A percentile compares a stretch with the other conserved stretches of the same genome.
Conservation (phyloP, 1,140 invertebrate species). For the Leptinotarsa undecemlineata region DNA sequence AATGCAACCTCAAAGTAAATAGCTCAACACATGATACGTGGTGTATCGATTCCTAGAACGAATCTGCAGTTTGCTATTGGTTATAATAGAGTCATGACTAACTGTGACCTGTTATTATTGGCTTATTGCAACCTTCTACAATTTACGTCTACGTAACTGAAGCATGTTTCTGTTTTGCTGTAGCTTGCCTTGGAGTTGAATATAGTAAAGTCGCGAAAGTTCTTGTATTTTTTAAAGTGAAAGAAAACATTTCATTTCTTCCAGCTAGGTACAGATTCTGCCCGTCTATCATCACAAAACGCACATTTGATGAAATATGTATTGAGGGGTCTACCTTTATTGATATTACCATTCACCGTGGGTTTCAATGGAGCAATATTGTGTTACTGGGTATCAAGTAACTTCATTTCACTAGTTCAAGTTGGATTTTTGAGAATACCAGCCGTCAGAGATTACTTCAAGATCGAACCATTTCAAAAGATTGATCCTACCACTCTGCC, state of each 20-base stretch:
- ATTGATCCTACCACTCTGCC: conserved; percentile 64
- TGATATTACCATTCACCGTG: conserved; percentile 84
- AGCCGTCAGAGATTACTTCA: conserved; percentile 73
- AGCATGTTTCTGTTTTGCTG: no score
- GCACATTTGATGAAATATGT: conserved; percentile 74
- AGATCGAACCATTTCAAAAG: conserved; percentile 70
- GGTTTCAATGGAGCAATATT: conserved; percentile 89
- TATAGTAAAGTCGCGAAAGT: no score
- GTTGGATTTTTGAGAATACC: conserved; percentile 78
- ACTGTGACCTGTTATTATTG: no score
- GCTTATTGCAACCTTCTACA: no score
- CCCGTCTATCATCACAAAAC: conserved; percentile 64
- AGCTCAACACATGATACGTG: no score
- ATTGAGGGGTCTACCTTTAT: conserved; percentile 73
- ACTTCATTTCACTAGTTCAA: conserved; percentile 86
- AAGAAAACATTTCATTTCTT: conserved; percentile 38
- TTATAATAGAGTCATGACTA: no score
- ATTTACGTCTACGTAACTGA: no score
- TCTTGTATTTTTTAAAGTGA: no score
- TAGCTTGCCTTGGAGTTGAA: no score
- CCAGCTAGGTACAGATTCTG: conserved; percentile 77
- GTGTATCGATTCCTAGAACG: no score
- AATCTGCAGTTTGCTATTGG: no score
- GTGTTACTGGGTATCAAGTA: conserved; percentile 88
- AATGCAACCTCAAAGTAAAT: no score